Evolutionary conservation across 2,888 invertebrate genomes (phyloP).

Genomic region (Deroplatys truncata): DNA sequence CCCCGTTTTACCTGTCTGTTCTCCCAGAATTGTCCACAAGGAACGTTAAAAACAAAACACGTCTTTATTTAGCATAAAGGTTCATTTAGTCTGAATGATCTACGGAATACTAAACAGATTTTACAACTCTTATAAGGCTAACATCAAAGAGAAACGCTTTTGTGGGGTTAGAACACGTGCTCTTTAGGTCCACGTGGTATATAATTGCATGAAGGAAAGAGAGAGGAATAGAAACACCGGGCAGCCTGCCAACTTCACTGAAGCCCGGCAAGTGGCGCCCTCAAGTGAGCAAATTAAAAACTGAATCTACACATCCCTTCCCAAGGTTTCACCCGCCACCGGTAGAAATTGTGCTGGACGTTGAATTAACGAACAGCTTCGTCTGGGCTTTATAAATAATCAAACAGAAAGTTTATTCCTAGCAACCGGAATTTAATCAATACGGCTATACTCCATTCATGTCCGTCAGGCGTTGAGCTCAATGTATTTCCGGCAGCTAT

Average conservation of each 20-base stretch:
- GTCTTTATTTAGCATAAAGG: too few relatives aligned
- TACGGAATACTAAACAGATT: background rate
- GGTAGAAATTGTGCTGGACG: background rate
- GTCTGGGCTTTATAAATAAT: too few relatives aligned
- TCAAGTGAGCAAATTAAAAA: background rate
- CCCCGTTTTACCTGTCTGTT: too few relatives aligned
- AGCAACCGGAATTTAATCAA: too few relatives aligned
- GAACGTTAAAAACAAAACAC: too few relatives aligned
- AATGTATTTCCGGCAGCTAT: too few relatives aligned
- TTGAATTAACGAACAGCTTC: too few relatives aligned
- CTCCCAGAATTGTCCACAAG: too few relatives aligned
- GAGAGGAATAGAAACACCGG: background rate
- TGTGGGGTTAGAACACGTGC: background rate
- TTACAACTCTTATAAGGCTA: too few relatives aligned
- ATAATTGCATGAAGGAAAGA: background rate
- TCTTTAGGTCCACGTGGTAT: background rate
- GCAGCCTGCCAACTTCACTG: background rate
- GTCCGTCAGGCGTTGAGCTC: too few relatives aligned
- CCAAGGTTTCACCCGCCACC: background rate
- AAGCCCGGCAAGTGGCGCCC: background rate
- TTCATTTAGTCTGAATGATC: background rate
- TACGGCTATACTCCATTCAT: too few relatives aligned
- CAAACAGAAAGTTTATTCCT: too few relatives aligned
- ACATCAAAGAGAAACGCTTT: background rate
- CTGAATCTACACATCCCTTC: background rate